Conservation (phyloP, 2,888 invertebrate genomes). For the Chirona hameri region DNA sequence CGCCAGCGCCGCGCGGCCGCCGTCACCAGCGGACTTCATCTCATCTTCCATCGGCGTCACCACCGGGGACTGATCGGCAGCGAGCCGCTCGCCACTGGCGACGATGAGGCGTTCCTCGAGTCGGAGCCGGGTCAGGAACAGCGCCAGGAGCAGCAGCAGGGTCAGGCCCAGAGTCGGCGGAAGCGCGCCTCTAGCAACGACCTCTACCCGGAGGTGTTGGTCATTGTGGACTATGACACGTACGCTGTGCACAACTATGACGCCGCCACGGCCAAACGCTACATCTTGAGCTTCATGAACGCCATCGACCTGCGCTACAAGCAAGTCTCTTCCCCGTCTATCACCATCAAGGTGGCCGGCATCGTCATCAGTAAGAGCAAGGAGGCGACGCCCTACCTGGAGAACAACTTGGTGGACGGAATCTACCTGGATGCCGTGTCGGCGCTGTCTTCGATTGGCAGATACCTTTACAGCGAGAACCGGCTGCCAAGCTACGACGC, state of each 20-base stretch:
- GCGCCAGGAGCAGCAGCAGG: not conserved
- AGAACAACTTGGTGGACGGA: not conserved
- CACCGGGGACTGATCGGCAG: conserved; percentile 40
- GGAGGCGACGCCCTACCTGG: conserved; percentile 27
- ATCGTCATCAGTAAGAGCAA: conserved; percentile 7
- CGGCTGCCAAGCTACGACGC: conserved; percentile 24
- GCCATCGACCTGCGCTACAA: conserved; percentile 28
- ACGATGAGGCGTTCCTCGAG: not conserved
- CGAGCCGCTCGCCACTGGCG: conserved; percentile 31
- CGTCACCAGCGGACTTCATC: not conserved
- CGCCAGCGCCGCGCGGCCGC: not conserved
- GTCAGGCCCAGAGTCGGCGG: not conserved
- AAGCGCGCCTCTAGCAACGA: not conserved
- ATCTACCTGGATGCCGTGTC: not conserved
- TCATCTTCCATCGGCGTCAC: not conserved
- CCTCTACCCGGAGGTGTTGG: conserved; percentile 30
- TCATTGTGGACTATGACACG: conserved; percentile 14
- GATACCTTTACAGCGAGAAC: conserved; percentile 2
- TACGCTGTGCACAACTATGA: conserved; percentile 9
- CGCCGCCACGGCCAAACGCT: not conserved
- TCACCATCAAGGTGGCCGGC: conserved; percentile 26
- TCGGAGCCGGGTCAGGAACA: not conserved
- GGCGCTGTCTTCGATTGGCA: not conserved
- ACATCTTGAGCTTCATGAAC: conserved; percentile 30
- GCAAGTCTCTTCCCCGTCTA: not conserved